Percentiles rank a stretch among this genome's conserved stretches.
Conservation (phyloP, 2,113 vertebrate species). For the Poeciliopsis occidentalis region DNA sequence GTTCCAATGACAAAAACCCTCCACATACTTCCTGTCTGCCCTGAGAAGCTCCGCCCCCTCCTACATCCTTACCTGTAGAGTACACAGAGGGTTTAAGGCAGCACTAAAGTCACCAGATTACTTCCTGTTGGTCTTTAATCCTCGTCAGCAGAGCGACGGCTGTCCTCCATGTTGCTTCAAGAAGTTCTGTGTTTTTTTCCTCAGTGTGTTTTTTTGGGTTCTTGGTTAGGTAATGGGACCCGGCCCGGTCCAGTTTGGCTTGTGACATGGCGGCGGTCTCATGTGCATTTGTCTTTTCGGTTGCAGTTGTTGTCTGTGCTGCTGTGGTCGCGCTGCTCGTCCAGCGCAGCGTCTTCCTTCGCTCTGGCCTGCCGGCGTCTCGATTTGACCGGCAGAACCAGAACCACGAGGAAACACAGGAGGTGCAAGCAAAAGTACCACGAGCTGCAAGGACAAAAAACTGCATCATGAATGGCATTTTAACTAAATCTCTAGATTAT, state of each 20-base stretch:
- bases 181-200: conserved; percentile 60
- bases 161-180: conserved; percentile 61
- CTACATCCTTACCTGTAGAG: conserved; percentile 56
- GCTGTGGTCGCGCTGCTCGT: conserved; percentile 69
- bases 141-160: conserved; percentile 45
- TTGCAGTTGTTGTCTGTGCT: conserved; percentile 89
- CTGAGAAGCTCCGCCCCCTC: conserved; percentile 20
- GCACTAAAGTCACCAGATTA: conserved; percentile 74
- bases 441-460: conserved; percentile 78
- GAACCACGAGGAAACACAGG: conserved; percentile 84
- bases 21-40: conserved; percentile 66
- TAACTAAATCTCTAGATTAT: too few relatives aligned
- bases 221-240: conserved; percentile 58
- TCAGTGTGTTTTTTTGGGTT: conserved; percentile 68
- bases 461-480: too few relatives aligned
- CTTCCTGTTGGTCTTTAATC: conserved; percentile 53
- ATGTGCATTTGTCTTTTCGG: conserved; percentile 86
- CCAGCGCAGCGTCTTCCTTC: conserved; percentile 58
- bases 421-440: conserved; percentile 94
- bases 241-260: conserved; percentile 48
- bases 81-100: conserved; percentile 97
- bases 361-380: conserved; percentile 80
- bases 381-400: conserved; percentile 85
- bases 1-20: conserved; percentile 77
- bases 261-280: conserved; percentile 64